Evolutionary conservation across 1,140 invertebrate genomes (phyloP), one percentile per base, ranked within the genome.

Genomic region (Leptoteleia sp.): DNA sequence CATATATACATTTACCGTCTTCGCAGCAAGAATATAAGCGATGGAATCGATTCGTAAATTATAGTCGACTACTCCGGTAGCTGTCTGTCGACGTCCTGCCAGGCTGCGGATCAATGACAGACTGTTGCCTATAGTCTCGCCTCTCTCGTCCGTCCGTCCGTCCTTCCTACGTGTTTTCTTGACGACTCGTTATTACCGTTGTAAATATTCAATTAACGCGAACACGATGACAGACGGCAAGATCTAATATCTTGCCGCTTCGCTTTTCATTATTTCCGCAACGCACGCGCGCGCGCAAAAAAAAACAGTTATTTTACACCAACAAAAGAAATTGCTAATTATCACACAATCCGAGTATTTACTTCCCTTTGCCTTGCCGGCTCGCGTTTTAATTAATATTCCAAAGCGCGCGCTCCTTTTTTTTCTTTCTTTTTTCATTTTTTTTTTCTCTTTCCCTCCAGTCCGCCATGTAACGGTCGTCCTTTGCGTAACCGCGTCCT

Each of bases 1-100:
- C 37, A 72, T 65, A 62, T 50, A 77, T 61, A 73, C 25, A 40
- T 54, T 45, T 50, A 12, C 37, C 57, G 71, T 79, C 71, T 67
- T 79, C 70, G 64, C 54, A 67, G 71, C 71, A 55, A 67, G 77
- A 76, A 76, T 76, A 75, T 79, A 79, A 71, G 71, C 77, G 77
- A 79, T 79, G 59, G 65, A 61, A 76, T 76, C 77, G 71, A 79
- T 79, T 79, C 77, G 77, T 79, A 79, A 79, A 79, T 79, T 79
- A 75, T 79, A 79, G 77, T 62, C 77, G 77, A 79, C 71, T 79
- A 79, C 77, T 79, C 65, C 65, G 77, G 76, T 79, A 79, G 76
- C 76, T 75, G 76, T 79, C 76, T 75, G 76, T 79, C 76, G 76
- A 79, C 76, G 76, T 79, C 65, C 76, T 79, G 70, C 76, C 64